Evolutionary conservation across 2,888 invertebrate genomes (phyloP).

Genomic region (Willowsia nigromaculata): DNA sequence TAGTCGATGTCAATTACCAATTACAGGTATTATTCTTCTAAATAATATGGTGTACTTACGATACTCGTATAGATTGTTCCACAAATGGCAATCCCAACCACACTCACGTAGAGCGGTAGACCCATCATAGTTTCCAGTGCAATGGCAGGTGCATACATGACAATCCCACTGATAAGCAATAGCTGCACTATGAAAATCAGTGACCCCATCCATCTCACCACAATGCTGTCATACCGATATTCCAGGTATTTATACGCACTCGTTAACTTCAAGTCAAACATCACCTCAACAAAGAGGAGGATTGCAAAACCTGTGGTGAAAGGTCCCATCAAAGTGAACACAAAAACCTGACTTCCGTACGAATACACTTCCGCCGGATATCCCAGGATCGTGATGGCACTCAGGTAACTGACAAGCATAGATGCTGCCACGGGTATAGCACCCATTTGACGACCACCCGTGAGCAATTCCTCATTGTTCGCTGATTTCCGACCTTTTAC

Average conservation of each 20-base stretch:
- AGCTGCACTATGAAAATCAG: constrained; percentile 75
- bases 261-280: constrained; percentile 75
- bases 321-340: constrained; percentile 62
- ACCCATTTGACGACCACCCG: constrained; percentile 75
- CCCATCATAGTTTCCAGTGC: constrained; percentile 77
- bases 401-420: constrained; percentile 73
- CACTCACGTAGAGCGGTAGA: constrained; percentile 76
- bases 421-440: constrained; percentile 76
- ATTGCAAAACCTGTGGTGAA: constrained; percentile 52
- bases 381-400: constrained; percentile 69
- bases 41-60: constrained; percentile 42
- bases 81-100: constrained; percentile 77
- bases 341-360: constrained; percentile 74
- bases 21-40: not conserved
- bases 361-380: constrained; percentile 76
- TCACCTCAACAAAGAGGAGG: constrained; percentile 71
- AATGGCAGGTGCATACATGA: constrained; percentile 76
- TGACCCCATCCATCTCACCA: constrained; percentile 72
- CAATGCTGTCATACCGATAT: constrained; percentile 72
- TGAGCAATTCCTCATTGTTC: constrained; percentile 75
- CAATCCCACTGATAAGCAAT: constrained; percentile 71
- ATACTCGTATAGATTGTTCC: constrained; percentile 78
- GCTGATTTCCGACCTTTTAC: constrained; percentile 53
- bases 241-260: constrained; percentile 77
- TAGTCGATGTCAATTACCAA: not conserved